These are phyloP conservation scores for Mesocricetus auratus DNA, from an alignment of 2,113 vertebrate genomes.

Conservation along the genomic window DNA sequence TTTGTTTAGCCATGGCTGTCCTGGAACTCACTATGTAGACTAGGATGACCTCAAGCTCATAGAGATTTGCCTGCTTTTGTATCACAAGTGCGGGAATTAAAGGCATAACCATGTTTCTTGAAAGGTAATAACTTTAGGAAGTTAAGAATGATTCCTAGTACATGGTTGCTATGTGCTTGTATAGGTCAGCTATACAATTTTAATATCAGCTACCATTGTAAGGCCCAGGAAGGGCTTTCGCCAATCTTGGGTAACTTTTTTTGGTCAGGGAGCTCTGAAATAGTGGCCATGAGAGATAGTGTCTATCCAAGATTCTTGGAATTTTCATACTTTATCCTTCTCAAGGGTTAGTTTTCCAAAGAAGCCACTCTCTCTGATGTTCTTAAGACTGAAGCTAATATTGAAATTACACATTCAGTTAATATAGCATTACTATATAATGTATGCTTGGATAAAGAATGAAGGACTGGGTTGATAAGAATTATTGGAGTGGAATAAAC, in stretches of 20 bases:
- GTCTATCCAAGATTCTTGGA: neutral
- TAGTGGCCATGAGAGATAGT: neutral
- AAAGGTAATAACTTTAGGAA: neutral
- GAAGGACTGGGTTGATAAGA: neutral
- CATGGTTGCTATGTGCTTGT: neutral
- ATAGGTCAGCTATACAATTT: neutral
- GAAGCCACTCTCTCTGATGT: neutral
- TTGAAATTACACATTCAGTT: neutral
- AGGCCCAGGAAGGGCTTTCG: neutral
- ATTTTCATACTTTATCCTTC: neutral
- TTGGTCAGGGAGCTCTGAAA: neutral
- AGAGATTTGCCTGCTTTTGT: neutral
- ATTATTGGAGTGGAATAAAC: constrained; percentile 9
- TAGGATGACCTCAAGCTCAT: neutral
- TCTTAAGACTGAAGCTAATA: neutral
- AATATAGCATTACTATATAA: neutral
- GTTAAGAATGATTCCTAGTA: neutral
- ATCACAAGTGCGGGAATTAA: neutral
- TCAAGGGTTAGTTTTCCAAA: neutral
- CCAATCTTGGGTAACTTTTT: neutral
- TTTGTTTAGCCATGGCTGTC: neutral
- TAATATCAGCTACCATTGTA: neutral
- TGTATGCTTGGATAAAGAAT: neutral
- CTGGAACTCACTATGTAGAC: neutral
- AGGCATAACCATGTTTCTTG: neutral